Evolutionary conservation across 2,888 invertebrate genomes (phyloP).

Genomic region (Allophyes oxyacanthae): DNA sequence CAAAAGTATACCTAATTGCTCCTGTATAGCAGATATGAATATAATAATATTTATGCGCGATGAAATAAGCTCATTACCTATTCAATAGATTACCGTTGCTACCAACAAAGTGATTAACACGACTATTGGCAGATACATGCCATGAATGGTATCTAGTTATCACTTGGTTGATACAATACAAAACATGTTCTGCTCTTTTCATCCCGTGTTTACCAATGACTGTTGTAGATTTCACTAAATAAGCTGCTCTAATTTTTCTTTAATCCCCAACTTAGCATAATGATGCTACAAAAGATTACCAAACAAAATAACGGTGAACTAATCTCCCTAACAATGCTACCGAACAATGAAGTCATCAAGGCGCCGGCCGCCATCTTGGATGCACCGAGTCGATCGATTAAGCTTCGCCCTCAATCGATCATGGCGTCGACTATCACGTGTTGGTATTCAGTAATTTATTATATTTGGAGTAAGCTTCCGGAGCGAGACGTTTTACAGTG

Average conservation of each 20-base stretch:
- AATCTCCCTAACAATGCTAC: slow-evolving; percentile 60
- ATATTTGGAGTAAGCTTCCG: slow-evolving; percentile 83
- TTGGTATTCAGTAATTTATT: slow-evolving; percentile 79
- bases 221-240: no score
- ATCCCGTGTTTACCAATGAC: no score
- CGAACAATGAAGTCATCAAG: slow-evolving; percentile 73
- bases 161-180: no score
- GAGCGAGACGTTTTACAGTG: slow-evolving; percentile 71
- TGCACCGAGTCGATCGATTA: slow-evolving; percentile 74
- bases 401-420: slow-evolving; percentile 72
- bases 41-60: no score
- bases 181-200: no score
- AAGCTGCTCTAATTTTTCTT: no score
- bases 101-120: no score
- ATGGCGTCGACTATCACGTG: slow-evolving; percentile 70
- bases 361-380: slow-evolving; percentile 69
- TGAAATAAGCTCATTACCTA: no score
- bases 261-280: not conserved
- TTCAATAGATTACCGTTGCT: no score
- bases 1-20: not conserved
- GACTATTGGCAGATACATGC: no score
- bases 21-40: not conserved
- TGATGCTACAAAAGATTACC: not conserved
- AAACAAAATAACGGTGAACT: slow-evolving; percentile 42
- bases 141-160: no score